Evolutionary conservation across 1,140 invertebrate genomes (phyloP).

Genomic region (Babylonia areolata): DNA sequence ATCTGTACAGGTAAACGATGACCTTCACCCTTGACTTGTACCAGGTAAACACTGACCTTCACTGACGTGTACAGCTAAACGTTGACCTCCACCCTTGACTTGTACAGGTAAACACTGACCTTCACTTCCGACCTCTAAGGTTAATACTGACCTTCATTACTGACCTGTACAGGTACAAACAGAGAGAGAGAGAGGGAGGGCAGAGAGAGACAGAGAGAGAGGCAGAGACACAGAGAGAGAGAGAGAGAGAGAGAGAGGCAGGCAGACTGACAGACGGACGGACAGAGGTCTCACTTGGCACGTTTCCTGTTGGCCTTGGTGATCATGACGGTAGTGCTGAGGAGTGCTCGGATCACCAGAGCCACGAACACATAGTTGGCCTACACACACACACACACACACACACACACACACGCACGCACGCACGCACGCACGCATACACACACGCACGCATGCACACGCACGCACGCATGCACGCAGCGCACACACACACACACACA

Average conservation of each 20-base stretch:
- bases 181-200: background rate
- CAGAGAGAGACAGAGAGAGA: background rate
- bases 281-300: slow-evolving; percentile 45
- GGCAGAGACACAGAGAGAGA: background rate
- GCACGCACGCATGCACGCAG: background rate
- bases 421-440: background rate
- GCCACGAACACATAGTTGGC: slow-evolving; percentile 46
- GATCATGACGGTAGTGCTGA: slow-evolving; percentile 37
- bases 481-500: background rate
- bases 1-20: no score
- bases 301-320: slow-evolving; percentile 46
- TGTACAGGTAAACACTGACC: no score
- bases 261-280: background rate
- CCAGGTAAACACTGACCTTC: no score
- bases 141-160: no score
- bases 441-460: background rate
- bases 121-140: no score
- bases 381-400: slow-evolving; percentile 32
- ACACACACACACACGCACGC: slow-evolving; percentile 12
- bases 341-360: slow-evolving; percentile 38
- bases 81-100: no score
- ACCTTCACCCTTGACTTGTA: no score
- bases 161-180: no score
- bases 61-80: no score
- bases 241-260: background rate